Conservation (phyloP, 2,113 vertebrate species). For the Benitochromis conjunctus region DNA sequence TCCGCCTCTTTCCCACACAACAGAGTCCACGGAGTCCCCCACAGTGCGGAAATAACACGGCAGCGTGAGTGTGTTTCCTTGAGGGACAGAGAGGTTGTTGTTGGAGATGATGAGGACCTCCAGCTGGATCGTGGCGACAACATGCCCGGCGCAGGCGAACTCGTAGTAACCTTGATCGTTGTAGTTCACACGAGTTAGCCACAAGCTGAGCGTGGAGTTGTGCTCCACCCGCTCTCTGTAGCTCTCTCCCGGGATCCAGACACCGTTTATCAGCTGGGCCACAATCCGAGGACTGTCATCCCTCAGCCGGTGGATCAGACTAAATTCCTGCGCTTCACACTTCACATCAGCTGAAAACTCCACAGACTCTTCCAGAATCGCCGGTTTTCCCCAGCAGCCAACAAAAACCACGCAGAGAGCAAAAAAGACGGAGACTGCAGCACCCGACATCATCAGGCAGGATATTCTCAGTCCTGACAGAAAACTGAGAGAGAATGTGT, state of each 20-base stretch:
- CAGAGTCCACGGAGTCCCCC: not conserved
- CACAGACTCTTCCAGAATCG: not conserved
- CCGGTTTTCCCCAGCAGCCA: not conserved
- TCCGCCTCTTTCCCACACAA: too few species aligned
- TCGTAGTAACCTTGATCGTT: not conserved
- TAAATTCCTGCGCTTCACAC: not conserved
- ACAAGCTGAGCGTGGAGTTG: not conserved
- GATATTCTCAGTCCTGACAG: too few species aligned
- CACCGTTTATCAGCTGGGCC: not conserved
- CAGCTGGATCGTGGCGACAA: not conserved
- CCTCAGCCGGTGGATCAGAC: not conserved
- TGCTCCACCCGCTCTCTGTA: not conserved
- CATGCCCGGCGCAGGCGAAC: accelerated
- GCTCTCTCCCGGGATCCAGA: not conserved
- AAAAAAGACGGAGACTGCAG: not conserved
- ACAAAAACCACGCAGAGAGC: not conserved
- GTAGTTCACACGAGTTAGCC: not conserved
- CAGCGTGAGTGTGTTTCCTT: not conserved
- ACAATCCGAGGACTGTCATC: not conserved
- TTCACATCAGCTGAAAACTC: not conserved
- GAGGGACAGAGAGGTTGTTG: not conserved
- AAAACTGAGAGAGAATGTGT: too few species aligned
- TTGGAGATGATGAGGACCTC: not conserved
- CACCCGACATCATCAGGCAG: not conserved
- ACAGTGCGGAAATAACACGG: not conserved